These are phyloP conservation scores for Scolopax rusticola DNA, from an alignment of 2,797 vertebrate species.

Conservation along the genomic window DNA sequence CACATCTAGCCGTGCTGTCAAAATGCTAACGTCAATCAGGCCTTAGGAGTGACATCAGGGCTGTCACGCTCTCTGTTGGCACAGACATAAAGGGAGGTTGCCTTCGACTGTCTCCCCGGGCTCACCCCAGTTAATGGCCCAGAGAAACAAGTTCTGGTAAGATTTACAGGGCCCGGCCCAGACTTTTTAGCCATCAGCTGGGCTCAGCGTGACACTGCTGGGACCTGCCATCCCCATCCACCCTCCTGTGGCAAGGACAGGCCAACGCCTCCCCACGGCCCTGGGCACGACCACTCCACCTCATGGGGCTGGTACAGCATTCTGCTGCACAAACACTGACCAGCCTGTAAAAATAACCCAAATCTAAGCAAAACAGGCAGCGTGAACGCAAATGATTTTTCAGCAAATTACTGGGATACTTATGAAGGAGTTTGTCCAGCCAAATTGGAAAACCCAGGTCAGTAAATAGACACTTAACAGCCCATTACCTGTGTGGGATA, in stretches of 20 bases:
- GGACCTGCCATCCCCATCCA: neutral
- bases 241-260: neutral
- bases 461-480: neutral
- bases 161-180: neutral
- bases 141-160: neutral
- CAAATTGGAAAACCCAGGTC: neutral
- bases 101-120: neutral
- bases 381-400: neutral
- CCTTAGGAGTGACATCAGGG: neutral
- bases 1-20: neutral
- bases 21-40: neutral
- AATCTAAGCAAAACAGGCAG: neutral
- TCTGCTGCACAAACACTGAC: neutral
- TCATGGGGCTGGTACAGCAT: neutral
- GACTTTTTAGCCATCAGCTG: neutral
- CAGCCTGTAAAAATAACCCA: neutral
- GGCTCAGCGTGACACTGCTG: neutral
- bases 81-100: neutral
- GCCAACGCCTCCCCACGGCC: fast-evolving
- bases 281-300: neutral
- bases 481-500: neutral
- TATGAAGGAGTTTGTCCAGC: neutral
- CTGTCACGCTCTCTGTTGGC: neutral
- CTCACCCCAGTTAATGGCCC: neutral
- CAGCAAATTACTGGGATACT: neutral